These are phyloP conservation scores for Itoplectis maculator DNA, from an alignment of 2,888 invertebrate species.

Conservation along the genomic window DNA sequence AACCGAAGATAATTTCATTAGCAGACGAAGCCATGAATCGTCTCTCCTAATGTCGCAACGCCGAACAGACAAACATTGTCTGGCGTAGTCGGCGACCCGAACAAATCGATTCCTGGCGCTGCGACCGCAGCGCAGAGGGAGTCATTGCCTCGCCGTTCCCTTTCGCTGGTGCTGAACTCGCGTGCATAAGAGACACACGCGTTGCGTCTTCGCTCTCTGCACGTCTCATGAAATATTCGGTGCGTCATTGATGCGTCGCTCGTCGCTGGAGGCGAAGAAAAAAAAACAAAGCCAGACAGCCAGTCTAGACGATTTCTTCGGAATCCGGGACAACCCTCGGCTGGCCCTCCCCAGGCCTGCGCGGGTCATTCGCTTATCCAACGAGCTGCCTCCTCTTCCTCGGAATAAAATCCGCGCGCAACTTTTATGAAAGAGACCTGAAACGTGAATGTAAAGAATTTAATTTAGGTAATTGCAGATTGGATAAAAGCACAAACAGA, in stretches of 20 bases:
- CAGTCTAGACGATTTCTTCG: neutral
- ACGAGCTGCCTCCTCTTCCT: too few species aligned
- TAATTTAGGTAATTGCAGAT: too few species aligned
- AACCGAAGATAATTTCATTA: conserved; percentile 46
- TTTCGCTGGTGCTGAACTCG: neutral
- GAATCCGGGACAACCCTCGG: neutral
- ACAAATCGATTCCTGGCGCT: conserved; percentile 60
- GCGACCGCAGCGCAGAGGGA: conserved; percentile 42
- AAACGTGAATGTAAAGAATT: too few species aligned
- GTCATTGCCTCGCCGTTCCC: conserved; percentile 31
- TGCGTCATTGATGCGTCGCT: neutral
- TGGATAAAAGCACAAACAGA: too few species aligned
- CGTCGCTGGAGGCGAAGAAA: neutral
- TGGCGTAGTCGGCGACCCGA: conserved; percentile 5
- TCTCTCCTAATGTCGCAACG: conserved; percentile 1
- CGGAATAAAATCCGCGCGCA: too few species aligned
- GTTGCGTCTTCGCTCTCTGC: conserved; percentile 12
- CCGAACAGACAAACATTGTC: conserved; percentile 21
- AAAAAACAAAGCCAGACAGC: conserved; percentile 10
- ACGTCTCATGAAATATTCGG: conserved; percentile 24
- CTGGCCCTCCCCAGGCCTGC: too few species aligned
- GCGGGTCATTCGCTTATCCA: too few species aligned
- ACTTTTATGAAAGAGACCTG: too few species aligned
- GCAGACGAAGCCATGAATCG: conserved; percentile 54
- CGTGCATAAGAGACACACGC: neutral